Evolutionary conservation across 2,113 vertebrate species (phyloP), one percentile per base, ranked within the genome.

Genomic region (Macroglossus sobrinus): DNA sequence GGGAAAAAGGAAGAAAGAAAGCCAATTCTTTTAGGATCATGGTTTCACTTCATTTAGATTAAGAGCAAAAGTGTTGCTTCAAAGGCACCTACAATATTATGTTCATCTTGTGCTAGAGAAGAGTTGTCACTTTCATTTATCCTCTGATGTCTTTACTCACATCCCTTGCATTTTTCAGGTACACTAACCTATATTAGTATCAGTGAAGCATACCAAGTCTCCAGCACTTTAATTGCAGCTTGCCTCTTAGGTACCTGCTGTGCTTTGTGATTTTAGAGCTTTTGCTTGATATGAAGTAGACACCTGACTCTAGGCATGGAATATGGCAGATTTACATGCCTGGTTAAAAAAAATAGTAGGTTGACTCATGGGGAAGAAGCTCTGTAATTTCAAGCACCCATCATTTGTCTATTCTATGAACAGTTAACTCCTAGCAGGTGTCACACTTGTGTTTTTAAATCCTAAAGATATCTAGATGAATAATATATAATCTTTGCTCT

Each of bases 341-440:
- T 63, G 7, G 47, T 50, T 61, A 74, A 76, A 53, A 47, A 4
- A 79, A 82, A 89, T 55, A 10, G 72, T 63, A 14, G 57, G 22
- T 38, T 81, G 22, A 2, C 3, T 63, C 28, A 45, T 92, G 14
- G 55, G 43, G 12, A 61, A 63, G 15, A 78, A 87, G n/a, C 10
- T 69, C 21, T 72, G 8, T 92, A 92, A 92, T 79, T 72, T 86
- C 75, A 19, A 74, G 11, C 24, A 82, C 59, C 15, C 8, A 61
- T 40, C 13, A 80, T 78, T 64, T 84, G 55, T 95, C 87, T 84
- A 80, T 86, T 87, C 47, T 93, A 43, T 53, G 26, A 78, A 91
- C 11, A 90, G 84, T 84, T 78, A 87, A 61, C 22, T 63, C 16
- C 21, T 80, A 75, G 38, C 1, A 92, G 33, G 4, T 74, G 3